Base-by-base conservation (phyloP, 2,888 invertebrate genomes). In the Chironomus riparius region DNA sequence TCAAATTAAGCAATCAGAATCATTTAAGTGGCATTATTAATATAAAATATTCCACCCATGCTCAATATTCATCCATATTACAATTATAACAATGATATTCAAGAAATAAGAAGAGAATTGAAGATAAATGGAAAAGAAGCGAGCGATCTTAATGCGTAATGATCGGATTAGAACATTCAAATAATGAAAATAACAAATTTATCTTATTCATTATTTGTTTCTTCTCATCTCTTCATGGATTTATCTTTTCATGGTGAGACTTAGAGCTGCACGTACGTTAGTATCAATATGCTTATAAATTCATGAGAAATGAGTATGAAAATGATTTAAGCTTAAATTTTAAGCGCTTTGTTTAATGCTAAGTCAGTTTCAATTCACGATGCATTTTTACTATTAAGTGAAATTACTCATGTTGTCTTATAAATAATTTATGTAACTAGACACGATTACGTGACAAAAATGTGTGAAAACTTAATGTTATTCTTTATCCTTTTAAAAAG, bases 141-240 rank as follows among this genome's bases (percentile, higher is more conserved):
- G 65, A 21, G 24, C 21, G 65, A 65, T 56, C 56, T 56, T 56
- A 56, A 56, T 56, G 65, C 68, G 68, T 68, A 68, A 68, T 68
- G 74, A 74, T 74, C 74, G 74, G 74, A 74, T 74, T 74, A 74
- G 62, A 74, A 74, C 48, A 74, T 65, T 68, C 65, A 74, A 74
- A 68, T 68, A 74, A 68, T 65, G 47, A 74, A 74, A 74, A 68
- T 47, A 74, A 74, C 74, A 74, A 74, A 74, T 74, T 74, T 62
- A 74, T 74, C 74, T 74, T 56, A 56, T 56, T 56, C 56, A 56
- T 56, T 56, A 18, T 56, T 56, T 56, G 56, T 56, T 56, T 56
- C 56, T 56, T 56, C 38, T 38, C 38, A 38, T 38, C 38, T 38
- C 38, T 10, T 10, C 10, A 10, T 38, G 38, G 2, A 38, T 38